Evolutionary conservation across 2,888 invertebrate species (phyloP).

Genomic region (Spisula subtruncata): DNA sequence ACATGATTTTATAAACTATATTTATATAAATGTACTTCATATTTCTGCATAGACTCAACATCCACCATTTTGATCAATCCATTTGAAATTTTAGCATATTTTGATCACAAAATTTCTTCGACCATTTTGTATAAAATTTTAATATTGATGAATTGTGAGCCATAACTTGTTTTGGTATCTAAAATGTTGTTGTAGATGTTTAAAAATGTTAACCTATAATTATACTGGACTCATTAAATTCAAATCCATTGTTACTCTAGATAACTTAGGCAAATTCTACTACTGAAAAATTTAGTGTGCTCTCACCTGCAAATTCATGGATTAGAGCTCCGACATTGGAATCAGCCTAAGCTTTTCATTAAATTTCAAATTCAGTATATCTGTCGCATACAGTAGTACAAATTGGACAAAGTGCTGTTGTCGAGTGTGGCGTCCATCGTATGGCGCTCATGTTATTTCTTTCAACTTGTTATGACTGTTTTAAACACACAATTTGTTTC

Average conservation of each 20-base stretch:
- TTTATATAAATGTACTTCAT: not conserved
- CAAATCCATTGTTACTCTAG: not conserved
- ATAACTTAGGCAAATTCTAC: not conserved
- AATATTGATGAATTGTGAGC: constrained; percentile 2
- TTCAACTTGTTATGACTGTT: not conserved
- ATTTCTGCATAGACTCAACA: not conserved
- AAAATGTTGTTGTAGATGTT: not conserved
- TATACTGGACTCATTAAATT: not conserved
- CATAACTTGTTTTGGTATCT: not conserved
- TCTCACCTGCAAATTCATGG: not conserved
- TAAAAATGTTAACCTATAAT: not conserved
- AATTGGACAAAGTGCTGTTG: no score
- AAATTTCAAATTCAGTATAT: no score
- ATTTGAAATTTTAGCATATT: not conserved
- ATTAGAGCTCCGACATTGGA: no score
- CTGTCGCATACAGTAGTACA: no score
- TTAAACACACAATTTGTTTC: not conserved
- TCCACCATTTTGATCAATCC: not conserved
- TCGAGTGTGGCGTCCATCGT: no score
- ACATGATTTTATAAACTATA: not conserved
- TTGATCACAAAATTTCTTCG: not conserved
- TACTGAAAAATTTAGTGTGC: constrained; percentile 16
- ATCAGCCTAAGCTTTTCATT: no score
- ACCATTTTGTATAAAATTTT: constrained; percentile 19
- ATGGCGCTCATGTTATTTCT: not conserved